These are phyloP conservation scores for Acanthaster planci DNA, from an alignment of 35 echinoderm and acorn worm genomes.

Conservation along the genomic window DNA sequence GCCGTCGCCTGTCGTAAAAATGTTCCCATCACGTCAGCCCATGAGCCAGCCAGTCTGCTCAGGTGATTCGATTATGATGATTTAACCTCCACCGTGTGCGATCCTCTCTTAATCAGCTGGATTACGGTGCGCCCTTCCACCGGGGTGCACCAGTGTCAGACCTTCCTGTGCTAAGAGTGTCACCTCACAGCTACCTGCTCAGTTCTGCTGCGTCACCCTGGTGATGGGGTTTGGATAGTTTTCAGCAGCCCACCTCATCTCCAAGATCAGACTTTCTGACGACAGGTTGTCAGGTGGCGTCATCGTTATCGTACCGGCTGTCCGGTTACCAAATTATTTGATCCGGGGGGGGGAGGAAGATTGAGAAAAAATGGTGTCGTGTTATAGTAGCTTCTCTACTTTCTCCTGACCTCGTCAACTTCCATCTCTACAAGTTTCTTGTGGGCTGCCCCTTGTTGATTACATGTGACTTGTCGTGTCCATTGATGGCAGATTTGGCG, in stretches of 20 bases:
- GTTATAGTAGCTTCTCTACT: too few relatives aligned
- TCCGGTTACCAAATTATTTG: too few relatives aligned
- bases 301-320: neutral
- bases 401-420: too few relatives aligned
- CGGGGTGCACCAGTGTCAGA: too few relatives aligned
- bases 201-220: neutral
- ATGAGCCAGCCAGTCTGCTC: slow-evolving; percentile 1
- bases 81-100: neutral
- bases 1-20: neutral
- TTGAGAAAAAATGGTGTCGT: too few relatives aligned
- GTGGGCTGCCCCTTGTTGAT: too few relatives aligned
- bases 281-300: neutral
- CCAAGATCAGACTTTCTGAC: neutral
- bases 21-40: neutral
- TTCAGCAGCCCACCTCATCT: too few relatives aligned
- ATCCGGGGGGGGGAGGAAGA: too few relatives aligned
- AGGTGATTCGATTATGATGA: slow-evolving; percentile 25
- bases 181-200: neutral
- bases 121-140: too few relatives aligned
- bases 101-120: neutral
- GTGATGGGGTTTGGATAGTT: neutral
- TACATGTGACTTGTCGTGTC: too few relatives aligned
- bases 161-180: neutral
- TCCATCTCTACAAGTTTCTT: too few relatives aligned
- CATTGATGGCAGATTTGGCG: too few relatives aligned